Conservation (phyloP, 2,888 invertebrate species). For the Deroplatys truncata region DNA sequence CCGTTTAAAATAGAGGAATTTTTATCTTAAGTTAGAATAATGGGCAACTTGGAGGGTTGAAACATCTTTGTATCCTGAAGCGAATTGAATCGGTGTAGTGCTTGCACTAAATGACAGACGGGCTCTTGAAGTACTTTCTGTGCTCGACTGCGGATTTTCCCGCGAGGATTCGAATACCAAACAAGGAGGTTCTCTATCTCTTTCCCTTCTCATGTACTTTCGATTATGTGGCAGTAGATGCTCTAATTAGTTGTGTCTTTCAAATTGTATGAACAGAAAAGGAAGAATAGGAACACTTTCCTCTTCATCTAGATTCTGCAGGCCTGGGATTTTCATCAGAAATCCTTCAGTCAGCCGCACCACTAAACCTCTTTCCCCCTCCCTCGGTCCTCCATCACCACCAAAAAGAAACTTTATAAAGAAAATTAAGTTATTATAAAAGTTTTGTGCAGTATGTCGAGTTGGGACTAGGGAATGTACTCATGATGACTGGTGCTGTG, state of each 20-base stretch:
- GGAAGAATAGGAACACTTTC: background rate
- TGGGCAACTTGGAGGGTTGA: too few species aligned
- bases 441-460: slow-evolving; percentile 15
- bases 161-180: too few species aligned
- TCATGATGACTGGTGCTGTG: slow-evolving; percentile 10
- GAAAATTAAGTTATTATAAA: slow-evolving; percentile 18
- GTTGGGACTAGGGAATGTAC: slow-evolving; percentile 4
- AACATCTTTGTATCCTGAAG: too few species aligned
- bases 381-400: background rate
- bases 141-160: too few species aligned
- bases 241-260: background rate
- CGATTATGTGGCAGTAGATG: background rate
- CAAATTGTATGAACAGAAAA: background rate
- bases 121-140: too few species aligned
- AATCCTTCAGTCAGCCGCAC: slow-evolving; percentile 9
- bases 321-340: slow-evolving; percentile 13
- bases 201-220: too few species aligned
- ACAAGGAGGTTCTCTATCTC: too few species aligned
- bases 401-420: slow-evolving; percentile 17
- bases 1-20: too few species aligned
- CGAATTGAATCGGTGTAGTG: too few species aligned
- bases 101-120: too few species aligned
- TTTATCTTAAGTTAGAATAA: too few species aligned
- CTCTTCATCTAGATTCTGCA: slow-evolving; percentile 11
- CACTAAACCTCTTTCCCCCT: slow-evolving; percentile 2